Evolutionary conservation across 2,113 vertebrate species (phyloP).

Genomic region (Antennarius striatus): DNA sequence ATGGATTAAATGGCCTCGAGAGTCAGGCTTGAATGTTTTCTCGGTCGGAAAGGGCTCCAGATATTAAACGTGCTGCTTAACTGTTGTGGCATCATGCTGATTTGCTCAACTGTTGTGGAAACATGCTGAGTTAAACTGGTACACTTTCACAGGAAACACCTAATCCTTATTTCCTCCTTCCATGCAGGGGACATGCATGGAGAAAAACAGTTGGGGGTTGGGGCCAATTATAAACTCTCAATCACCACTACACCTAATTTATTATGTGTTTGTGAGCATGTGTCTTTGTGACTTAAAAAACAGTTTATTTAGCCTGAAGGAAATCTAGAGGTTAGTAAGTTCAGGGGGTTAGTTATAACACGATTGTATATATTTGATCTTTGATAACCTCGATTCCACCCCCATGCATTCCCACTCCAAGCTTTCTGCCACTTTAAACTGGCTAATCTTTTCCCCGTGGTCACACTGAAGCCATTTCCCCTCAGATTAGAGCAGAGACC

Average conservation of each 20-base stretch:
- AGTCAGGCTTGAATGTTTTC: slow-evolving; percentile 28
- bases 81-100: too few species aligned
- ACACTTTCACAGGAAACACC: slow-evolving; percentile 63
- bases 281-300: slow-evolving; percentile 20
- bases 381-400: slow-evolving; percentile 53
- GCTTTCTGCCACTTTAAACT: slow-evolving; percentile 66
- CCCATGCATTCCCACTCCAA: slow-evolving; percentile 55
- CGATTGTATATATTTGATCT: slow-evolving; percentile 16
- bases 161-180: slow-evolving; percentile 70
- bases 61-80: slow-evolving; percentile 28
- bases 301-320: slow-evolving; percentile 17
- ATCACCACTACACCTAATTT: slow-evolving; percentile 85
- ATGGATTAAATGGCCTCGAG: slow-evolving; percentile 39
- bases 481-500: slow-evolving; percentile 72
- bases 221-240: slow-evolving; percentile 79
- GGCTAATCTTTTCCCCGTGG: slow-evolving; percentile 78
- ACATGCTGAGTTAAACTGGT: slow-evolving; percentile 49
- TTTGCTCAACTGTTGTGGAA: slow-evolving; percentile 40
- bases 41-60: slow-evolving; percentile 10
- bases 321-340: slow-evolving; percentile 31
- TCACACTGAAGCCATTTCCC: slow-evolving; percentile 67
- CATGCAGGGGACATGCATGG: slow-evolving; percentile 52
- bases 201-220: slow-evolving; percentile 44
- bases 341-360: slow-evolving; percentile 10
- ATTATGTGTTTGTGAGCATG: slow-evolving; percentile 38